These are phyloP conservation scores for Drosophila anomelani DNA, from an alignment of 2,888 invertebrate genomes.

Conservation along the genomic window DNA sequence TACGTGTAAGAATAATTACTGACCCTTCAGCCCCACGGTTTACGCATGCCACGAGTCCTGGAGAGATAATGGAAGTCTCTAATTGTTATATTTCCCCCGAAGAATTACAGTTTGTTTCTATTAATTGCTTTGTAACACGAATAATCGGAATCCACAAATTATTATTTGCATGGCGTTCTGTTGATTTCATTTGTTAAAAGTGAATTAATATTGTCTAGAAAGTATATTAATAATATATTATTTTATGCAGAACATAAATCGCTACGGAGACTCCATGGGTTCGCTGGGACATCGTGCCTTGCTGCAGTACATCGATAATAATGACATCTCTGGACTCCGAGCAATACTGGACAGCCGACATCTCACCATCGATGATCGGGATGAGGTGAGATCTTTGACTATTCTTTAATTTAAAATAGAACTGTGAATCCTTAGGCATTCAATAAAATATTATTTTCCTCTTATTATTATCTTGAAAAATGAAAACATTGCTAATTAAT, in stretches of 20 bases:
- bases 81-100: conserved; percentile 11
- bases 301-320: conserved; percentile 91
- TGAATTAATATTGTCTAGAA: background rate
- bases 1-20: conserved; percentile 10
- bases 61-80: conserved; percentile 2
- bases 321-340: conserved; percentile 92
- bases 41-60: conserved; percentile 16
- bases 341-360: conserved; percentile 93
- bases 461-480: no score
- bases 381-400: conserved; percentile 88
- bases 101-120: conserved; percentile 12
- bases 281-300: conserved; percentile 94
- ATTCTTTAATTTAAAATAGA: background rate
- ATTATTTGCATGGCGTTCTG: conserved; percentile 51
- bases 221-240: background rate
- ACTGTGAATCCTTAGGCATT: no score
- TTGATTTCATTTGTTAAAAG: background rate
- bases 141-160: conserved; percentile 22
- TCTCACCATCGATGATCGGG: conserved; percentile 93
- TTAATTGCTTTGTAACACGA: conserved; percentile 31
- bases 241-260: conserved; percentile 90
- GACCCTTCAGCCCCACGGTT: conserved; percentile 7
- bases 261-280: conserved; percentile 94
- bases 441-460: no score
- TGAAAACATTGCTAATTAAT: background rate